phyloP scores from a whole-genome alignment of 1,140 invertebrate genomes.

The Zophobas atratus region DNA sequence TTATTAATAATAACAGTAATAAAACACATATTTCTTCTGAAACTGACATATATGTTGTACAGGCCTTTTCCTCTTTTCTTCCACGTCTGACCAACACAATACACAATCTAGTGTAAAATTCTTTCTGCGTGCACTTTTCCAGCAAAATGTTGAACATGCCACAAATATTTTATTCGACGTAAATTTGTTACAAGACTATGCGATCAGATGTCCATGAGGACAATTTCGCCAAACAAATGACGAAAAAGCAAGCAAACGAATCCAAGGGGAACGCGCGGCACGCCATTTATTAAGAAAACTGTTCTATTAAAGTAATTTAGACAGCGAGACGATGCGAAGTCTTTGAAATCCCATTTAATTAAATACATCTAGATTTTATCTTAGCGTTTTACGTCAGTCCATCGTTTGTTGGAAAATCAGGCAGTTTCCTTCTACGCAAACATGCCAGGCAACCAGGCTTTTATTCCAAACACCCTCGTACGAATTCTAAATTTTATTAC shows the following conservation, averaged over 20 bases:
- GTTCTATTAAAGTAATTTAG: constrained; percentile 41
- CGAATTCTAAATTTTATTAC: constrained; percentile 43
- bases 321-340: constrained; percentile 22
- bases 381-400: constrained; percentile 27
- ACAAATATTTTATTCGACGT: not conserved
- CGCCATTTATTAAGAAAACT: constrained; percentile 28
- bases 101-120: too few species aligned
- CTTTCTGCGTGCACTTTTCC: too few species aligned
- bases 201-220: not conserved
- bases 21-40: too few species aligned
- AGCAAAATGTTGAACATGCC: not conserved
- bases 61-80: too few species aligned
- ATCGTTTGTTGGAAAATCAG: constrained; percentile 34
- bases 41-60: too few species aligned
- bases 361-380: constrained; percentile 39
- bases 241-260: constrained; percentile 1
- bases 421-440: constrained; percentile 41
- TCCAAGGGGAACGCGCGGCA: constrained; percentile 1
- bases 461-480: constrained; percentile 40
- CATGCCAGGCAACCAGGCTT: constrained; percentile 33
- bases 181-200: not conserved
- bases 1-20: too few species aligned
- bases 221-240: constrained; percentile 1
- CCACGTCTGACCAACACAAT: too few species aligned
- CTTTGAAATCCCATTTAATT: constrained; percentile 40